These are phyloP conservation scores for Acanthiza pusilla DNA, from an alignment of 2,797 vertebrate species.

Conservation along the genomic window DNA sequence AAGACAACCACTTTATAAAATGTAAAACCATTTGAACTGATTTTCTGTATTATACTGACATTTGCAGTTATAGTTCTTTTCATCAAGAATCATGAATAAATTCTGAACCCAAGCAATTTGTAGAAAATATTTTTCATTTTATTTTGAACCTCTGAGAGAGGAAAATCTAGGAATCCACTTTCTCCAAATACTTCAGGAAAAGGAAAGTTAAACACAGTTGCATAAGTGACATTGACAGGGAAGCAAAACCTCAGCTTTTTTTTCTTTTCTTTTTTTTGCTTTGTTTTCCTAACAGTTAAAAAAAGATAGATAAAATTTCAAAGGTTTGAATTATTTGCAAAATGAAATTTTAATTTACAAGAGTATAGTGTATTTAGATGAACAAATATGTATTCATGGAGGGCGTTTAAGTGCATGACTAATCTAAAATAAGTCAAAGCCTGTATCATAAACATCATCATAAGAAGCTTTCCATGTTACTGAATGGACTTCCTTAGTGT, in stretches of 20 bases:
- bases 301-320: neutral
- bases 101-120: neutral
- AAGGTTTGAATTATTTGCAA: neutral
- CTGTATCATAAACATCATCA: neutral
- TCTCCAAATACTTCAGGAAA: neutral
- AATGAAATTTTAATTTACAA: neutral
- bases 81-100: neutral
- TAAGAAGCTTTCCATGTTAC: neutral
- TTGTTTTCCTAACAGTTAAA: neutral
- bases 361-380: neutral
- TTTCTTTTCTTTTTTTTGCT: accelerated
- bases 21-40: neutral
- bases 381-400: neutral
- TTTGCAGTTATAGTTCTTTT: neutral
- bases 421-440: neutral
- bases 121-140: neutral
- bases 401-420: neutral
- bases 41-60: neutral
- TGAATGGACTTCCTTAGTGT: neutral
- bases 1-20: neutral
- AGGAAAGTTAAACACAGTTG: neutral
- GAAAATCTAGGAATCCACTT: neutral
- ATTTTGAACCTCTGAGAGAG: neutral
- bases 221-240: neutral
- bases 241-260: neutral